Conservation (phyloP, 2,113 vertebrate genomes). For the Trematomus loennbergii region DNA sequence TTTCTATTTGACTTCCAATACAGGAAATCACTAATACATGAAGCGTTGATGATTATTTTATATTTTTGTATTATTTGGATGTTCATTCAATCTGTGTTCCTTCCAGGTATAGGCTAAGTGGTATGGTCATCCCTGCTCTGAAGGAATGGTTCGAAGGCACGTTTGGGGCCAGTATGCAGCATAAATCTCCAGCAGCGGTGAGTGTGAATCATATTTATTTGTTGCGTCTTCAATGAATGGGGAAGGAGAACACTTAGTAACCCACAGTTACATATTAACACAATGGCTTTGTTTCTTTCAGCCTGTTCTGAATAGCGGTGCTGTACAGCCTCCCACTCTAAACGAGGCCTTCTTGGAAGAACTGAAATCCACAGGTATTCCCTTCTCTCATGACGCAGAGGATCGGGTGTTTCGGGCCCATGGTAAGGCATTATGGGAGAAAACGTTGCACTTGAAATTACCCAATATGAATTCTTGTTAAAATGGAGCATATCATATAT, state of each 20-base stretch:
- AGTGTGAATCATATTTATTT: constrained; percentile 67
- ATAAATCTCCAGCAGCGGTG: constrained; percentile 93
- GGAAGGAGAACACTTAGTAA: neutral
- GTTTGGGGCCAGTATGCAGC: constrained; percentile 92
- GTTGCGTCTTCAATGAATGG: constrained; percentile 10
- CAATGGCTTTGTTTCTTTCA: constrained; percentile 74
- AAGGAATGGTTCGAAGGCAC: constrained; percentile 95
- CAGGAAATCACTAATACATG: constrained; percentile 4
- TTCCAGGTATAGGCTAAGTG: constrained; percentile 94
- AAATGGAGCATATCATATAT: neutral
- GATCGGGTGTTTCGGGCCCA: constrained; percentile 95
- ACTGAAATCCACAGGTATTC: constrained; percentile 89
- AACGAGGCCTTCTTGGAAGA: constrained; percentile 93
- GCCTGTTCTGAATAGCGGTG: constrained; percentile 88
- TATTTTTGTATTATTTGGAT: neutral
- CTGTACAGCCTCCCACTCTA: constrained; percentile 88
- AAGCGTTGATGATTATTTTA: neutral
- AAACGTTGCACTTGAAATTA: neutral
- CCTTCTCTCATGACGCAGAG: constrained; percentile 92
- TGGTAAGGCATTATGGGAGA: constrained; percentile 82
- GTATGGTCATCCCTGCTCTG: constrained; percentile 91
- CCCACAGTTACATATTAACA: constrained; percentile 10
- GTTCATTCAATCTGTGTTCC: neutral
- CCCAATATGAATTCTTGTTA: neutral
- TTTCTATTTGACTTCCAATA: constrained; percentile 24